Percentiles rank a stretch among this genome's conserved stretches.
Conservation (phyloP, 2,888 invertebrate species). For the Lasioglossum vierecki region DNA sequence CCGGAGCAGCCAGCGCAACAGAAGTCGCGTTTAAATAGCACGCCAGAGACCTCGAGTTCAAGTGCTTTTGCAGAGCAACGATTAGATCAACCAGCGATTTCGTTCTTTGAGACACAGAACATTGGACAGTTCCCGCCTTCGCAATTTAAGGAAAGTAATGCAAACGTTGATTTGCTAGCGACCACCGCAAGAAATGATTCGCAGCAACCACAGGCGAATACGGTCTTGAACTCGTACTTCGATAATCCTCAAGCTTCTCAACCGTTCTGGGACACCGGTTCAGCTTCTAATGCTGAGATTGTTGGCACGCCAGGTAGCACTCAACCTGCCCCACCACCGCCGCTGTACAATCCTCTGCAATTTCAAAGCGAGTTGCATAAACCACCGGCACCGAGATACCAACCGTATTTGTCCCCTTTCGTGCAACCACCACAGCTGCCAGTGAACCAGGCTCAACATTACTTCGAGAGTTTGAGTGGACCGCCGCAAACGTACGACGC, state of each 20-base stretch:
- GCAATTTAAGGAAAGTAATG: slow-evolving; percentile 18
- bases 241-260: not conserved
- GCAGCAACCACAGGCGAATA: slow-evolving; percentile 8
- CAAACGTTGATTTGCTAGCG: slow-evolving; percentile 4
- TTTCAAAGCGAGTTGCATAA: slow-evolving; percentile 56
- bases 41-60: not conserved
- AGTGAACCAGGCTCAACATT: slow-evolving; percentile 43
- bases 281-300: slow-evolving; percentile 5
- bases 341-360: slow-evolving; percentile 75
- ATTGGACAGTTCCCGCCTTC: slow-evolving; percentile 5
- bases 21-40: slow-evolving; percentile 40
- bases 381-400: not conserved
- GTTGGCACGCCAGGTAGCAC: slow-evolving; percentile 12
- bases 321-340: slow-evolving; percentile 45
- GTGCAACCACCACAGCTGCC: slow-evolving; percentile 35
- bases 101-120: slow-evolving; percentile 39
- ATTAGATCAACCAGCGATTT: slow-evolving; percentile 18
- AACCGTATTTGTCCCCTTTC: slow-evolving; percentile 14
- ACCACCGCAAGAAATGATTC: slow-evolving; percentile 3
- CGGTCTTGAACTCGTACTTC: slow-evolving; percentile 4
- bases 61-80: not conserved
- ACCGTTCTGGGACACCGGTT: slow-evolving; percentile 38
- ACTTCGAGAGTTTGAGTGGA: slow-evolving; percentile 33
- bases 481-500: slow-evolving; percentile 36
- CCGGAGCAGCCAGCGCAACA: slow-evolving; percentile 27